Evolutionary conservation across 2,113 vertebrate genomes (phyloP).

Genomic region (Hyaena hyaena): DNA sequence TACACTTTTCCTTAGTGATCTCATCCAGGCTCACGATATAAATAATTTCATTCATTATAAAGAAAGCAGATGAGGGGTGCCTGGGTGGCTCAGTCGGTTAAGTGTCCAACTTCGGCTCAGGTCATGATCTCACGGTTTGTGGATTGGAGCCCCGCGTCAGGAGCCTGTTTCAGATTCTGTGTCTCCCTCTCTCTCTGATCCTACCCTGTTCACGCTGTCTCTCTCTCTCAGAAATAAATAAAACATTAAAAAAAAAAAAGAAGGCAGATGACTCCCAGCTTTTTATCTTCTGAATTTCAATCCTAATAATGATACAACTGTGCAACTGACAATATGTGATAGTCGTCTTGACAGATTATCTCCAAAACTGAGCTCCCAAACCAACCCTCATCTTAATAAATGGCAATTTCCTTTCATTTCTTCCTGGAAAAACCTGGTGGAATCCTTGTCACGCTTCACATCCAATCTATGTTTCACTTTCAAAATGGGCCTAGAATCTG

Average conservation of each 20-base stretch:
- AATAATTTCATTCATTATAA: neutral
- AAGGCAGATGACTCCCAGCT: neutral
- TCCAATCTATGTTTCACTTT: neutral
- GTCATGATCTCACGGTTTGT: no score
- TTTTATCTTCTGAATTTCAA: conserved; percentile 26
- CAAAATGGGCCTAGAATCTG: neutral
- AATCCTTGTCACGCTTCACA: neutral
- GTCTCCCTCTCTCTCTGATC: no score
- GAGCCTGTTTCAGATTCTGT: no score
- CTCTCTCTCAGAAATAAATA: no score
- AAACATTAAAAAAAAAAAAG: no score
- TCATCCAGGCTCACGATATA: neutral
- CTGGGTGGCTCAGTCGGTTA: no score
- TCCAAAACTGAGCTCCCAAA: neutral
- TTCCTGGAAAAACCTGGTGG: neutral
- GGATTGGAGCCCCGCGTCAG: no score
- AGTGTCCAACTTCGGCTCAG: no score
- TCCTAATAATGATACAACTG: neutral
- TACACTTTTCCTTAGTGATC: neutral
- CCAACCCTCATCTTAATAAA: neutral
- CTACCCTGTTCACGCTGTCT: no score
- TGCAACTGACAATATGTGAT: neutral
- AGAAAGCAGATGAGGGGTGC: neutral
- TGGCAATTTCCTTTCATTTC: neutral
- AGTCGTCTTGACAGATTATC: neutral